Percentiles rank a stretch among this genome's conserved stretches.
Conservation (phyloP, 2,888 invertebrate species). For the Phasia obesa region DNA sequence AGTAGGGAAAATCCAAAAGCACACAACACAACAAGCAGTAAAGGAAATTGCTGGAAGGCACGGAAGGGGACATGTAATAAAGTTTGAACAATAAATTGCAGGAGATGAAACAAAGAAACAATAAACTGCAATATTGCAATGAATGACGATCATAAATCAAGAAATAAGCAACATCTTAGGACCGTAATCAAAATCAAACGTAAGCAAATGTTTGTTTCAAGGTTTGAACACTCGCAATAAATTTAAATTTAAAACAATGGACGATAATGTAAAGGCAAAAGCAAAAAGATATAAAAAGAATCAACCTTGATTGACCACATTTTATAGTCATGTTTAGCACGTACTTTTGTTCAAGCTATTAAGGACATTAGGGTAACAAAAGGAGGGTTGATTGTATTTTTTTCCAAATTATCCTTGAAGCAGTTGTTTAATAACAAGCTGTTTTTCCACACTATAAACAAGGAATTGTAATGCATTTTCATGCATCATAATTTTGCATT, state of each 20-base stretch:
- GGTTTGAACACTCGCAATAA: conserved; percentile 41
- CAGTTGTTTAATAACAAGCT: conserved; percentile 64
- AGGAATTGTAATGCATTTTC: conserved; percentile 60
- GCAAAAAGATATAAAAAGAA: conserved; percentile 25
- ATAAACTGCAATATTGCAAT: conserved; percentile 71
- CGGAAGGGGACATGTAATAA: conserved; percentile 52
- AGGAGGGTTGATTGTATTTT: conserved; percentile 40
- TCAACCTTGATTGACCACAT: conserved; percentile 79
- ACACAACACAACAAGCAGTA: background rate
- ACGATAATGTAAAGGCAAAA: conserved; percentile 1
- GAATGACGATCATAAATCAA: conserved; percentile 78
- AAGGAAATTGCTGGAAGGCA: conserved; percentile 39
- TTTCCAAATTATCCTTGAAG: conserved; percentile 60
- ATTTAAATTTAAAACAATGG: conserved; percentile 32
- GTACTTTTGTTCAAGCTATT: conserved; percentile 35
- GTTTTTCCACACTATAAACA: conserved; percentile 53
- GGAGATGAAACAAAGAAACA: conserved; percentile 43
- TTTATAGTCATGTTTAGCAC: conserved; percentile 66
- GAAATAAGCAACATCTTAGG: conserved; percentile 63
- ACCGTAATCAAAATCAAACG: conserved; percentile 38
- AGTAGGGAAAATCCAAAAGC: conserved; percentile 25
- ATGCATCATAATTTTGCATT: conserved; percentile 68
- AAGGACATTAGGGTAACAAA: conserved; percentile 30
- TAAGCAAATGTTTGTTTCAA: conserved; percentile 59
- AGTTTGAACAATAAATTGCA: conserved; percentile 57